Evolutionary conservation across 1,140 invertebrate species (phyloP).

Genomic region (Babylonia areolata): DNA sequence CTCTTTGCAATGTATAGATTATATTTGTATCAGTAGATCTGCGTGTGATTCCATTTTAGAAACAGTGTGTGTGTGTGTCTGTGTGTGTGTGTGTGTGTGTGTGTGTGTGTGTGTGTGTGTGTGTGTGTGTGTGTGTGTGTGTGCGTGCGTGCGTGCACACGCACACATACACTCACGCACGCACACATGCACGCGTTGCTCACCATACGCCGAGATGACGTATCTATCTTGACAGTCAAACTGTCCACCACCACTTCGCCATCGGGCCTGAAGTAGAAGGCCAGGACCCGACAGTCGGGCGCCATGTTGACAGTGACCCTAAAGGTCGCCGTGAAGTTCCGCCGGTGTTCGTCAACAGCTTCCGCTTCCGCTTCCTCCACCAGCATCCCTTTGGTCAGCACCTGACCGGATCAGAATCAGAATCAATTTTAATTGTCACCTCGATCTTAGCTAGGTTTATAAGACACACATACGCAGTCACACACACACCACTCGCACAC

Average conservation of each 20-base stretch:
- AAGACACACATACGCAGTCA: too few species aligned
- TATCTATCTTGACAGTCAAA: slow-evolving; percentile 93
- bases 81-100: too few species aligned
- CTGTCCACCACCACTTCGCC: slow-evolving; percentile 92
- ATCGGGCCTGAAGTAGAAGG: slow-evolving; percentile 88
- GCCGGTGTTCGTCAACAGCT: not conserved
- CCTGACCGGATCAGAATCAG: not conserved
- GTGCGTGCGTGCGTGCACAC: not conserved
- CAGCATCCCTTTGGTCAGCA: slow-evolving; percentile 27
- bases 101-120: too few species aligned
- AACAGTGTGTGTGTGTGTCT: too few species aligned
- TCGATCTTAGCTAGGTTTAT: too few species aligned
- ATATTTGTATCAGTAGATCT: too few species aligned
- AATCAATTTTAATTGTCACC: too few species aligned
- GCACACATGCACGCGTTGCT: not conserved
- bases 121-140: too few species aligned
- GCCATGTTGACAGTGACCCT: slow-evolving; percentile 93
- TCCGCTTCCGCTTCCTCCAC: not conserved
- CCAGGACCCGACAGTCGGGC: slow-evolving; percentile 90
- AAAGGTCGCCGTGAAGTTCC: slow-evolving; percentile 69
- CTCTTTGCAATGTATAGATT: too few species aligned
- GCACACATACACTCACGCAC: not conserved
- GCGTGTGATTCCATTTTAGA: too few species aligned
- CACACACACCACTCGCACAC: too few species aligned
- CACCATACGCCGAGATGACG: slow-evolving; percentile 85